Conservation (phyloP, 2,888 invertebrate genomes). For the Himalopsyche kuldschensis region DNA sequence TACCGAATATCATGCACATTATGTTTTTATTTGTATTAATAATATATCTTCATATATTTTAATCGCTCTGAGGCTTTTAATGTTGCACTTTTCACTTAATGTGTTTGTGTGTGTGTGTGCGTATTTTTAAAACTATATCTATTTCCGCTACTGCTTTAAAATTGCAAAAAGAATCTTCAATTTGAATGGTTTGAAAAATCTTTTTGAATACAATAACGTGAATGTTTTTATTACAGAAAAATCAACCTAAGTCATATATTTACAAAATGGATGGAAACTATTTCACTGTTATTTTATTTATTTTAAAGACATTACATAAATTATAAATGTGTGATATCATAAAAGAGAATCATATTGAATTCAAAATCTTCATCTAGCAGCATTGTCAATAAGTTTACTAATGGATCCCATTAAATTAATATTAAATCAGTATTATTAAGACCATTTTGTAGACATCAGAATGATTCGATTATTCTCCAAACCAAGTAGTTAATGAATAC, state of each 20-base stretch:
- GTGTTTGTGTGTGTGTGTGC: not conserved
- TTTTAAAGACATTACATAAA: not conserved
- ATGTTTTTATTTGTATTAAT: not conserved
- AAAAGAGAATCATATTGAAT: not conserved
- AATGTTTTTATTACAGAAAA: not conserved
- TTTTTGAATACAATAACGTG: not conserved
- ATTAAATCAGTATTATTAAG: too few relatives aligned
- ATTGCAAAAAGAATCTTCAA: not conserved
- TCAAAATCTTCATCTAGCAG: not conserved
- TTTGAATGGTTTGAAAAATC: not conserved
- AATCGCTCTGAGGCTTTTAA: not conserved
- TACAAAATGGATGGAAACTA: not conserved
- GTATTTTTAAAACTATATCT: not conserved
- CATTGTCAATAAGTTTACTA: too few relatives aligned
- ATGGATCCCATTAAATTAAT: too few relatives aligned
- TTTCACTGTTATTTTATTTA: not conserved
- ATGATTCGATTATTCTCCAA: too few relatives aligned
- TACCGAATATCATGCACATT: not conserved
- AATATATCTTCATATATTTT: not conserved
- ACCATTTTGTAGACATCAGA: too few relatives aligned
- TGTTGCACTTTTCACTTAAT: slow-evolving; percentile 1
- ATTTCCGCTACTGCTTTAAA: not conserved
- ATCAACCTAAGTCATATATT: not conserved
- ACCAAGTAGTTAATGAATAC: too few relatives aligned
- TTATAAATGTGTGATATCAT: not conserved